Evolutionary conservation across 2,888 invertebrate species (phyloP), one percentile per base, ranked within the genome.

Genomic region (Therioaphis trifolii): DNA sequence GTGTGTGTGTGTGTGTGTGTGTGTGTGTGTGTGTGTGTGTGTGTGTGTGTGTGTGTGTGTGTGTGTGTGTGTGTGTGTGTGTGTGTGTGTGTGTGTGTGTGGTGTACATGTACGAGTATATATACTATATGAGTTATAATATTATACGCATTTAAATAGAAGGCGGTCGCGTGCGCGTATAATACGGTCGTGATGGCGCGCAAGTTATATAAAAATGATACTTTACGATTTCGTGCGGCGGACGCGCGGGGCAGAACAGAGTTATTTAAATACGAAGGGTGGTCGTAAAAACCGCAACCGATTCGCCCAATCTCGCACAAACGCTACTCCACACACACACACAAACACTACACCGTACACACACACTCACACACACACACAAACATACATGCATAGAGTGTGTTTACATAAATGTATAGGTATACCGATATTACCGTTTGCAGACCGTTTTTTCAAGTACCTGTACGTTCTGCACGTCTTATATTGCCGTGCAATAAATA

Each of bases 211-310:
- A 69, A 75, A 78, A 69, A 69, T 29, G 55, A 55, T 69, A 14
- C 4, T 78, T 69, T 79, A 79, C 55, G 69, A 43, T 29, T 52
- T 5, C 7, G 29, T 18, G 14, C 9, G 14, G 21, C 15, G 43
- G 18, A 21, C n/a, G 21, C 18, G 27, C 29, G 27, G 68, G 29
- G 29, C 43, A 35, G 66, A 49, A 77, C 29, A 58, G 52, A 61
- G 72, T 82, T 74, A 82, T 82, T 74, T 82, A 52, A 82, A 74
- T 66, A 66, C 49, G 68, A 69, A 68, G 40, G 52, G 40, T 3
- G 52, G 24, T 68, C 55, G 40, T 78, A 68, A 78, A 68, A 69
- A 77, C 77, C 66, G 66, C 77, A 35, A 77, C 77, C 49, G 77
- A 66, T 77, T 77, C 66, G 49, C 77, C 49, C 77, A 52, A 77